Conservation (phyloP, 2,113 vertebrate genomes). For the Clarias macrocephalus region DNA sequence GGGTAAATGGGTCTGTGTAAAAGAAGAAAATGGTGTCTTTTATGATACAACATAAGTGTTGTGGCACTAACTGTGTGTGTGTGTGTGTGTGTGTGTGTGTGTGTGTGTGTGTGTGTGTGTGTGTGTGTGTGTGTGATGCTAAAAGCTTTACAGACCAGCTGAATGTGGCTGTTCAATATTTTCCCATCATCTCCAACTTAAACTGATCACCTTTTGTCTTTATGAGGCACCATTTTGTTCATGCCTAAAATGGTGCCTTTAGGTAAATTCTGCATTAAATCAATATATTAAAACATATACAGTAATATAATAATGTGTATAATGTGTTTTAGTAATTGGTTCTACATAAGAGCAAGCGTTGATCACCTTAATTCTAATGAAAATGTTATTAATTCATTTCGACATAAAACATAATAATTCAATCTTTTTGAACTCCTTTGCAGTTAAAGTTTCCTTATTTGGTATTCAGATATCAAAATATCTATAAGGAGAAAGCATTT, state of each 20-base stretch:
- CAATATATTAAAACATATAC: background rate
- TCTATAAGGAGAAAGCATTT: background rate
- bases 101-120: no score
- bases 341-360: background rate
- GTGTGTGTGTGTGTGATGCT: slow-evolving; percentile 10
- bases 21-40: background rate
- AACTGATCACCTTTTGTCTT: slow-evolving; percentile 15
- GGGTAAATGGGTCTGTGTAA: background rate
- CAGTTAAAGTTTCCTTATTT: background rate
- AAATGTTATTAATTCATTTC: no score
- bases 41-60: background rate
- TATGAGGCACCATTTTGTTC: no score
- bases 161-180: slow-evolving; percentile 25
- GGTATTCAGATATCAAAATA: background rate
- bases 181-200: background rate
- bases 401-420: background rate
- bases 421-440: background rate
- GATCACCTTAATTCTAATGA: background rate
- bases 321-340: background rate
- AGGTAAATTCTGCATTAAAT: background rate
- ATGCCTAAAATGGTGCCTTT: background rate
- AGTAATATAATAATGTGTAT: background rate
- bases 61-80: background rate
- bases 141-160: background rate
- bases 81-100: no score